Conservation (phyloP, 2,113 vertebrate species). For the Dissostichus mawsoni region DNA sequence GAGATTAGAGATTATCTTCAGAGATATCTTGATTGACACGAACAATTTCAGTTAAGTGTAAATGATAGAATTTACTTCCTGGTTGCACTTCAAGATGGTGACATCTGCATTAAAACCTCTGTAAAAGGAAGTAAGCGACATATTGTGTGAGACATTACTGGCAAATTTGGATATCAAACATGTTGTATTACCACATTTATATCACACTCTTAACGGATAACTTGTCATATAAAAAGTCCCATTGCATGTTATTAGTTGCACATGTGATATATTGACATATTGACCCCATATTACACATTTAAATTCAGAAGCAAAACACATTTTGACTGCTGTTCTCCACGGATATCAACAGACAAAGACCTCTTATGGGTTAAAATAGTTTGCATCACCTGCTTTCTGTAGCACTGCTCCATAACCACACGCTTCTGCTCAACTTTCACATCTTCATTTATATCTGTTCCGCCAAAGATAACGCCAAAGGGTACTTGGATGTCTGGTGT, state of each 20-base stretch:
- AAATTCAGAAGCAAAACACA: neutral
- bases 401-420: constrained; percentile 91
- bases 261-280: too few relatives aligned
- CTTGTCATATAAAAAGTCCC: neutral
- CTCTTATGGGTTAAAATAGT: constrained; percentile 16
- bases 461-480: constrained; percentile 94
- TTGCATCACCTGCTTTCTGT: constrained; percentile 88
- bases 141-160: constrained; percentile 4
- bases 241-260: neutral
- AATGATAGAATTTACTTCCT: constrained; percentile 37
- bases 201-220: neutral
- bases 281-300: too few relatives aligned
- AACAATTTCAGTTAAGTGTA: neutral
- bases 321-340: neutral
- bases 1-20: neutral
- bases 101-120: constrained; percentile 33
- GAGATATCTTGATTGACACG: constrained; percentile 13
- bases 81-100: neutral
- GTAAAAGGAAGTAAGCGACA: constrained; percentile 33
- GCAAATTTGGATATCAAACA: neutral
- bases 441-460: constrained; percentile 97
- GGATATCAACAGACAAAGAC: neutral
- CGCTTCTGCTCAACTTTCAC: constrained; percentile 86
- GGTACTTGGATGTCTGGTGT: constrained; percentile 87
- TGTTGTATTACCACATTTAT: neutral